phyloP scores from a whole-genome alignment of 2,797 vertebrate genomes.

The Pseudochromis fuscus region DNA sequence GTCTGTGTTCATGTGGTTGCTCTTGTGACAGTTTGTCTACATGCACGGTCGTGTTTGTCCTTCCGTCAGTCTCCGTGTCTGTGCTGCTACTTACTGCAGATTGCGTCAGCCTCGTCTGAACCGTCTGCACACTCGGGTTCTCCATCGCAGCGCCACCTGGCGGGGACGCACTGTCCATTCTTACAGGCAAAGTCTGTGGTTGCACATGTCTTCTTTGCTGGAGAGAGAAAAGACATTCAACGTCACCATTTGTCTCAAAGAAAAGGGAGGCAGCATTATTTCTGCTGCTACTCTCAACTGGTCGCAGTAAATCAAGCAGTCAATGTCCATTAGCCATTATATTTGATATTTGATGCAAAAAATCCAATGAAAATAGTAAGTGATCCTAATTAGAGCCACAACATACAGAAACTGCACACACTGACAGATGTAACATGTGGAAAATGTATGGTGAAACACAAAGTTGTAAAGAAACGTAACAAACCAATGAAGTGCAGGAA shows the following conservation, averaged over 20 bases:
- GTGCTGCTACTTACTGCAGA: constrained; percentile 91
- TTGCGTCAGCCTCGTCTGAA: constrained; percentile 92
- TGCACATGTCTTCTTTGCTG: constrained; percentile 95
- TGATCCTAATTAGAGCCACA: neutral
- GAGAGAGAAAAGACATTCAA: constrained; percentile 51
- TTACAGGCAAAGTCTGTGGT: constrained; percentile 94
- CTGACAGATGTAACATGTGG: neutral
- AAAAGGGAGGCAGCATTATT: neutral
- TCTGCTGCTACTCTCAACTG: neutral
- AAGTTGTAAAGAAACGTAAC: neutral
- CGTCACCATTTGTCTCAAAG: neutral
- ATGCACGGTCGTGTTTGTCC: constrained; percentile 13
- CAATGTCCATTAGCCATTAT: neutral
- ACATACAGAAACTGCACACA: neutral
- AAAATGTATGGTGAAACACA: neutral
- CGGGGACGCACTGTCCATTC: constrained; percentile 94
- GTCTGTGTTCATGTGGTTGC: neutral
- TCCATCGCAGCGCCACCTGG: constrained; percentile 95
- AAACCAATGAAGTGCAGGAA: constrained; percentile 11
- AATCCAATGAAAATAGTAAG: neutral
- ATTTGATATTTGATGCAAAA: neutral
- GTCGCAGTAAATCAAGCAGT: neutral
- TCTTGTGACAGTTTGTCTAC: neutral
- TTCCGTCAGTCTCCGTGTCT: neutral
- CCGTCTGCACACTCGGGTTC: constrained; percentile 94